A percentile compares a stretch with the other conserved stretches of the same genome.
Evolutionary conservation across 1,140 invertebrate species (phyloP).

Genomic region (Calliphora vicina): DNA sequence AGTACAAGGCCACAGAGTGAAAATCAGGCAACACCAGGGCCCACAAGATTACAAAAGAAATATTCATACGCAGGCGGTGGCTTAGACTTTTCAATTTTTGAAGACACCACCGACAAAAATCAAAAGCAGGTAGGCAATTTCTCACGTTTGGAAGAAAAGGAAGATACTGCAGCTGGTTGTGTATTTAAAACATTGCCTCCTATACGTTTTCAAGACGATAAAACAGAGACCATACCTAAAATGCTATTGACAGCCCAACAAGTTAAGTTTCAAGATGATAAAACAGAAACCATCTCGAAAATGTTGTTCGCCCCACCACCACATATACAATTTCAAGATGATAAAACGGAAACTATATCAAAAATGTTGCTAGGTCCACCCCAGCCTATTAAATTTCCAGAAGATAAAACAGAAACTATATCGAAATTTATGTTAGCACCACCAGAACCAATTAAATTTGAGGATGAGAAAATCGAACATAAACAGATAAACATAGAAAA

Average conservation of each 20-base stretch:
- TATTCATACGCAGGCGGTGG: background rate
- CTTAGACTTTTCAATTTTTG: conserved; percentile 37
- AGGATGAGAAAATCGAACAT: conserved; percentile 37
- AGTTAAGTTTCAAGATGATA: conserved; percentile 58
- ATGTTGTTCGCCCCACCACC: conserved; percentile 37
- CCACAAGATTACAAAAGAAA: background rate
- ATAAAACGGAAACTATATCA: conserved; percentile 55
- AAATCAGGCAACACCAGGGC: background rate
- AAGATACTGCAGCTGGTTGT: conserved; percentile 49
- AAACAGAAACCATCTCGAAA: conserved; percentile 55
- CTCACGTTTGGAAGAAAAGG: conserved; percentile 49
- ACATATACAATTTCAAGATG: conserved; percentile 44
- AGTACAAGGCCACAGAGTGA: background rate
- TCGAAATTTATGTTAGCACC: conserved; percentile 40
- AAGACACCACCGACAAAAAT: conserved; percentile 15
- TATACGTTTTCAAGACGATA: conserved; percentile 58
- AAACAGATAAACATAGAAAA: background rate
- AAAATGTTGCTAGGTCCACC: conserved; percentile 40
- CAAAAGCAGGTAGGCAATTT: conserved; percentile 41
- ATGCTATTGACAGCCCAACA: conserved; percentile 41
- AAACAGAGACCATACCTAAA: conserved; percentile 55
- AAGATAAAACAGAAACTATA: conserved; percentile 55
- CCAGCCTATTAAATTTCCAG: conserved; percentile 42
- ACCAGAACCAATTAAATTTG: background rate
- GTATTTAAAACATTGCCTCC: conserved; percentile 43